A percentile compares a stretch with the other conserved stretches of the same genome.
phyloP scores from a whole-genome alignment of 1,140 invertebrate genomes.

The Cepaea nemoralis region DNA sequence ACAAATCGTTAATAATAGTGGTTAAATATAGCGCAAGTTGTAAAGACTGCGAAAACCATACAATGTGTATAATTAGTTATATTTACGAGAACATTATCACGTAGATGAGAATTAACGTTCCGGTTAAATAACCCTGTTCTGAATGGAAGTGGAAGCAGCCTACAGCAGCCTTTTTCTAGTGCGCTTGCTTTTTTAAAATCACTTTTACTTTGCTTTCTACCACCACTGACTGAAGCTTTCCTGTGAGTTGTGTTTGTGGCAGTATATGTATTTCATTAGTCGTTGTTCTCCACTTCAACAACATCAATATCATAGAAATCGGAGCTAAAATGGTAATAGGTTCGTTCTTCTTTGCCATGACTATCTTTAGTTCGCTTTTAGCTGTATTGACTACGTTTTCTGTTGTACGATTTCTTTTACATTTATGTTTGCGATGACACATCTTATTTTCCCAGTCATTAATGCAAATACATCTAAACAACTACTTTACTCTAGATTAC shows the following conservation, averaged over 20 bases:
- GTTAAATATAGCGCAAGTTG: too few relatives aligned
- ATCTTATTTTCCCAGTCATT: background rate
- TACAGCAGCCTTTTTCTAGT: background rate
- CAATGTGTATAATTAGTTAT: too few relatives aligned
- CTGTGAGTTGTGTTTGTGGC: background rate
- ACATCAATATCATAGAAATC: slow-evolving; percentile 39
- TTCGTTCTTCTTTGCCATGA: slow-evolving; percentile 9
- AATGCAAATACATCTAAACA: too few relatives aligned
- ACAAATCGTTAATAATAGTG: too few relatives aligned
- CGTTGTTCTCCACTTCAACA: slow-evolving; percentile 29
- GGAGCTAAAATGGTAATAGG: slow-evolving; percentile 36
- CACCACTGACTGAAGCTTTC: too few relatives aligned
- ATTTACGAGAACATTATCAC: too few relatives aligned
- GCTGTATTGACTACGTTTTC: slow-evolving; percentile 15
- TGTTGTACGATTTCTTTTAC: slow-evolving; percentile 18
- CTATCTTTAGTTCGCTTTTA: slow-evolving; percentile 9
- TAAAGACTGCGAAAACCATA: too few relatives aligned
- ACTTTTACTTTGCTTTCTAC: background rate
- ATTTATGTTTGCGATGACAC: background rate
- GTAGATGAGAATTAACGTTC: too few relatives aligned
- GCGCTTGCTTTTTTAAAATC: background rate
- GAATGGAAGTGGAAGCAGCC: too few relatives aligned
- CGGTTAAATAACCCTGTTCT: too few relatives aligned
- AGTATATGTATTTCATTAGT: background rate
- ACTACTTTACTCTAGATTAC: too few relatives aligned